Percentiles rank a stretch among this genome's conserved stretches.
Conservation (phyloP, 53 echinoderm and acorn worm species). For the Stichopus horrens region DNA sequence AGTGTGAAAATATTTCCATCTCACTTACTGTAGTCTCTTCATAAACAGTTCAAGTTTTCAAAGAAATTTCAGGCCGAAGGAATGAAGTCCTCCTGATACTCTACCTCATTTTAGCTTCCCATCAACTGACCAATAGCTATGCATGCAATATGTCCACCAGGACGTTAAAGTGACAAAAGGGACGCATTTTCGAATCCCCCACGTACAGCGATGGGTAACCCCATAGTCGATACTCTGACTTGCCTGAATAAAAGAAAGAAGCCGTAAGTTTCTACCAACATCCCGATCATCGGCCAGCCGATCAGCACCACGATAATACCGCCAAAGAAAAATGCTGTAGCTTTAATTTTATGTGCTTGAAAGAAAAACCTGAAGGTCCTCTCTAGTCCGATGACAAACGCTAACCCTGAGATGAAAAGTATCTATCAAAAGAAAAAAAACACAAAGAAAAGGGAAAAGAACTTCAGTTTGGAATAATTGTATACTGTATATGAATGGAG, state of each 20-base stretch:
- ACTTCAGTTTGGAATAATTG: not conserved
- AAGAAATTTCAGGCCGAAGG: too few species aligned
- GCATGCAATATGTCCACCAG: too few species aligned
- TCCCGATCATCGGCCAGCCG: slow-evolving; percentile 96
- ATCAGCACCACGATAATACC: slow-evolving; percentile 89
- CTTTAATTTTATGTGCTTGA: slow-evolving; percentile 92
- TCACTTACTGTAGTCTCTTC: too few species aligned
- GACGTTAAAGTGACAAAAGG: too few species aligned
- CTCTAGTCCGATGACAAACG: slow-evolving; percentile 92
- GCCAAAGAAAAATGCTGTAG: slow-evolving; percentile 87
- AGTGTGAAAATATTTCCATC: too few species aligned
- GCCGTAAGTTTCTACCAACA: slow-evolving; percentile 92
- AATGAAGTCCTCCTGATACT: too few species aligned
- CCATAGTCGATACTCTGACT: slow-evolving; percentile 2
- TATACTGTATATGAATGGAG: not conserved
- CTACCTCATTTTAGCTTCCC: too few species aligned
- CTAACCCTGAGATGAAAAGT: slow-evolving; percentile 82
- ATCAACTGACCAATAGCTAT: too few species aligned
- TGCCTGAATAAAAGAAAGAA: slow-evolving; percentile 97
- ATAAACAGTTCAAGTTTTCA: too few species aligned
- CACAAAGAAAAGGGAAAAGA: not conserved
- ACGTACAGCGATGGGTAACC: not conserved
- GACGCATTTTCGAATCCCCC: too few species aligned
- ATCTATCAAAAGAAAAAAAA: slow-evolving; percentile 64
- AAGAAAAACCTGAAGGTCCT: slow-evolving; percentile 97